These are phyloP conservation scores for Hirudo medicinalis DNA, from an alignment of 1,140 invertebrate species.

Conservation along the genomic window DNA sequence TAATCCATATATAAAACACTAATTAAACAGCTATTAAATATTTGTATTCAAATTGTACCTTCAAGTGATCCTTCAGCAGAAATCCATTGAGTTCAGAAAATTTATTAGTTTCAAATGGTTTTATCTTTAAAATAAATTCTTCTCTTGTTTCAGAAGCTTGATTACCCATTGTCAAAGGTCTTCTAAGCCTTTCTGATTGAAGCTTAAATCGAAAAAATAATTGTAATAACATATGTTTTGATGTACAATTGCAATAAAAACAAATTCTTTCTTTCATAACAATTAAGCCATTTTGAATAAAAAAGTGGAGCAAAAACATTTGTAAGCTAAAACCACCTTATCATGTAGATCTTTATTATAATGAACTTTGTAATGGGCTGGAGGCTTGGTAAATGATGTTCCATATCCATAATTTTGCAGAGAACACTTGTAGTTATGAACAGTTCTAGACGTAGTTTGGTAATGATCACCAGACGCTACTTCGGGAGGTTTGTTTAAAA, in stretches of 20 bases:
- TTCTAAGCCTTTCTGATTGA: background rate
- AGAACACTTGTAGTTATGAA: background rate
- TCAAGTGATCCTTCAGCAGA: constrained; percentile 1
- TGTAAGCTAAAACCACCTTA: background rate
- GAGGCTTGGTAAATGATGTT: background rate
- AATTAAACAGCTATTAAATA: too few species aligned
- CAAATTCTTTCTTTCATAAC: too few species aligned
- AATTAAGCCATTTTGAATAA: background rate
- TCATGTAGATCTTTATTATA: background rate
- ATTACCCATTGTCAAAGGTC: constrained; percentile 8
- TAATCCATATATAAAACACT: too few species aligned
- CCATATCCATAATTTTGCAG: background rate
- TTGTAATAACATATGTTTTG: too few species aligned
- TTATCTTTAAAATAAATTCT: background rate
- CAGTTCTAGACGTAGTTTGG: background rate
- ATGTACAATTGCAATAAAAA: too few species aligned
- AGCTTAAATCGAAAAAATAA: background rate
- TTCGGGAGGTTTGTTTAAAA: background rate
- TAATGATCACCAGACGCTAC: constrained; percentile 1
- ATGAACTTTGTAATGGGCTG: constrained; percentile 13
- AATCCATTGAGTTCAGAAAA: background rate
- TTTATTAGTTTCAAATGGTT: background rate
- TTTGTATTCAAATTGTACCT: background rate
- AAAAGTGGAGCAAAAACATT: background rate
- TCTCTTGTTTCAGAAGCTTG: constrained; percentile 4